These are phyloP conservation scores for Seison nebaliae DNA, from an alignment of 1,140 invertebrate genomes.

Conservation along the genomic window DNA sequence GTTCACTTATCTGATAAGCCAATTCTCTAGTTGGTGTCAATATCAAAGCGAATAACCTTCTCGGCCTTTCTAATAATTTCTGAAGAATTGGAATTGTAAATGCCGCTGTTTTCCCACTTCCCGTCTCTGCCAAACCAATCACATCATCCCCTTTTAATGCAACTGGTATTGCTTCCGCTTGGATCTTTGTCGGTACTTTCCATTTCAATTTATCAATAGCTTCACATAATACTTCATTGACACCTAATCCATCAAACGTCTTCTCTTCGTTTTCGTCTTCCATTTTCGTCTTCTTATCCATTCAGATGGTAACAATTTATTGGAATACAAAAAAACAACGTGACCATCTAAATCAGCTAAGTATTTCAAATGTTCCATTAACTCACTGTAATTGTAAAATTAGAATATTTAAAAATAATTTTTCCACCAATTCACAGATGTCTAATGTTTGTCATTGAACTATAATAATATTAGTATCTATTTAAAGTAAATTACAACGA, in stretches of 20 bases:
- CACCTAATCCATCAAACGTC: conserved; percentile 30
- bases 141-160: conserved; percentile 61
- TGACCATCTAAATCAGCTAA: too few species aligned
- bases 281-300: too few species aligned
- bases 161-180: conserved; percentile 64
- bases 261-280: background rate
- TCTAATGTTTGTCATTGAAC: too few species aligned
- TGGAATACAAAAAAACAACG: too few species aligned
- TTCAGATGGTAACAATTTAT: too few species aligned
- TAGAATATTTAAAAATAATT: too few species aligned
- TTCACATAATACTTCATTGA: conserved; percentile 65
- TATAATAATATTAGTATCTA: too few species aligned
- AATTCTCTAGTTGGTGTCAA: conserved; percentile 85
- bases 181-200: conserved; percentile 72
- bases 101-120: conserved; percentile 86
- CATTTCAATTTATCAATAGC: conserved; percentile 71
- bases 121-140: conserved; percentile 83
- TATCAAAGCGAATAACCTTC: conserved; percentile 69
- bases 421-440: too few species aligned
- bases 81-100: conserved; percentile 86
- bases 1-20: conserved; percentile 77
- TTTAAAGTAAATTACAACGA: too few species aligned
- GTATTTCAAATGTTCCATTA: too few species aligned
- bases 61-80: conserved; percentile 56
- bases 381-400: too few species aligned